phyloP scores from a whole-genome alignment of 2,888 invertebrate species.

The Polyommatus iphigenia region DNA sequence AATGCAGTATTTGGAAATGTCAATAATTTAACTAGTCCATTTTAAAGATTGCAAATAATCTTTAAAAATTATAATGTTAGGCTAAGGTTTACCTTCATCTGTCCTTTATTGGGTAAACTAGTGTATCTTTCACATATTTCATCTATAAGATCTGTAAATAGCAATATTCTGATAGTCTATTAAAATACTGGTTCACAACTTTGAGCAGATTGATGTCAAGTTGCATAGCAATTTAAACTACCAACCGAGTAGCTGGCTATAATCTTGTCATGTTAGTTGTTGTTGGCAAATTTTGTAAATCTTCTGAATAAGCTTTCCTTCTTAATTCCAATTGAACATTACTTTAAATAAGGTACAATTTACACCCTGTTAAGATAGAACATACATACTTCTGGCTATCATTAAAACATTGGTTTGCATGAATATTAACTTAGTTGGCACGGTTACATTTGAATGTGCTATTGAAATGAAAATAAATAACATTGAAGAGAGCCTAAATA shows the following conservation, averaged over 20 bases:
- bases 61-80: no score
- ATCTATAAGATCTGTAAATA: neutral
- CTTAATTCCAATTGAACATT: neutral
- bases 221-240: neutral
- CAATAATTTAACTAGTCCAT: neutral
- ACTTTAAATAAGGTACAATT: conserved; percentile 1
- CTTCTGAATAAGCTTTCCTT: neutral
- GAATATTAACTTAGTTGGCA: conserved; percentile 13
- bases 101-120: neutral
- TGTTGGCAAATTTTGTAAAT: neutral
- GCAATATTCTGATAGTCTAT: neutral
- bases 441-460: neutral
- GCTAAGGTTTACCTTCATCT: neutral
- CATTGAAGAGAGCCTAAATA: conserved; percentile 9
- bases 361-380: conserved; percentile 14
- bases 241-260: neutral
- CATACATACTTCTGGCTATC: neutral
- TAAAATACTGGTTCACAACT: neutral
- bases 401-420: neutral
- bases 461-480: conserved; percentile 16
- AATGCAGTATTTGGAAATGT: conserved; percentile 24
- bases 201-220: neutral
- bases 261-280: neutral
- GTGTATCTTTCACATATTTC: neutral
- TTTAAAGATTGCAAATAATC: no score